Evolutionary conservation across 1,140 invertebrate species (phyloP).

Genomic region (Drosophila bipectinata): DNA sequence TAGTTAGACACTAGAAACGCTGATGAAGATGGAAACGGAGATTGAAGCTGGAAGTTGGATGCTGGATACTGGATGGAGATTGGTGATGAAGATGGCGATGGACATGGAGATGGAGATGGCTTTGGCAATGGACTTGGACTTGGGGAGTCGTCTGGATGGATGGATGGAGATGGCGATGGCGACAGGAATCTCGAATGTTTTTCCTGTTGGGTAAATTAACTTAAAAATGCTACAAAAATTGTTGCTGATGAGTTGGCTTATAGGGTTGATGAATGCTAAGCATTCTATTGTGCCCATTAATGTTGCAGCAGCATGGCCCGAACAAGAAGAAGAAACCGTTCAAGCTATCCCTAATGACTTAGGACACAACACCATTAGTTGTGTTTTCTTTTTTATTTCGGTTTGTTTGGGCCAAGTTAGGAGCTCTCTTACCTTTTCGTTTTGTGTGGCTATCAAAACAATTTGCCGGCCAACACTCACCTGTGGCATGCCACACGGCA

Average conservation of each 20-base stretch:
- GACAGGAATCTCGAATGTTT: constrained; percentile 74
- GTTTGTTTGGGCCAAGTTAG: constrained; percentile 31
- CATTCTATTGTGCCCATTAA: constrained; percentile 62
- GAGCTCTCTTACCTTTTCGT: background rate
- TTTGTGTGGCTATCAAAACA: constrained; percentile 45
- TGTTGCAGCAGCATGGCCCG: constrained; percentile 15
- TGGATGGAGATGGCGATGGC: constrained; percentile 22
- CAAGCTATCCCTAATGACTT: constrained; percentile 54
- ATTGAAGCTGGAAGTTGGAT: constrained; percentile 12
- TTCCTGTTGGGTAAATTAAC: constrained; percentile 83
- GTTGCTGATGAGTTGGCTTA: constrained; percentile 76
- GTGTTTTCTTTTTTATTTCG: constrained; percentile 10
- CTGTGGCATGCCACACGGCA: constrained; percentile 53
- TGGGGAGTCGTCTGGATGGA: background rate
- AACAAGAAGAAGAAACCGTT: constrained; percentile 20
- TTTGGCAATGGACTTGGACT: constrained; percentile 1
- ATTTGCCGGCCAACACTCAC: constrained; percentile 45
- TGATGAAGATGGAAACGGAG: constrained; percentile 50
- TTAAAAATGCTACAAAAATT: constrained; percentile 83
- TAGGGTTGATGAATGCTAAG: constrained; percentile 68
- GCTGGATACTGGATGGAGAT: constrained; percentile 6
- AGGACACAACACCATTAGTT: constrained; percentile 45
- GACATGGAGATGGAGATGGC: constrained; percentile 5
- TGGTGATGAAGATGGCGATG: constrained; percentile 11
- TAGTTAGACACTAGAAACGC: constrained; percentile 53